Base-by-base conservation (phyloP, 2,797 vertebrate genomes). In the Labroides dimidiatus region DNA sequence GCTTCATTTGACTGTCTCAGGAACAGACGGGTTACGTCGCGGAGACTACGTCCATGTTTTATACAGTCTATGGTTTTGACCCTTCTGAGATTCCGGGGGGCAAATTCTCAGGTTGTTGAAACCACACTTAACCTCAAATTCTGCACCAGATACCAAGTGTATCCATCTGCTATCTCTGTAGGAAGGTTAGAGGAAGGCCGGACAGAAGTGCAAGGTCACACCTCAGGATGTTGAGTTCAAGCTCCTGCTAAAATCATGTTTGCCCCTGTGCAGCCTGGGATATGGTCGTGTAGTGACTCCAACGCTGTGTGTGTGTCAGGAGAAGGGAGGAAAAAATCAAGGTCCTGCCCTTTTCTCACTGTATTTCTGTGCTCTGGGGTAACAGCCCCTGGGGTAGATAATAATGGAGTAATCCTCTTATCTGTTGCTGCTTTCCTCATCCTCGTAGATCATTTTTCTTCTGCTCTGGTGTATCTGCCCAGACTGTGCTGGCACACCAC, bases 391-490 rank as follows among this genome's bases (percentile, higher is more conserved):
- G 78, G 85, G 91, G 89, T 73, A 85, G 88, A 92, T 92, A 90
- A 91, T 92, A 92, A 85, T 78, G 73, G 79, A 80, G 83, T 92
- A 93, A 93, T 92, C 93, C 92, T 91, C 89, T 93, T 93, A 94
- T 93, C 87, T 90, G 69, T 84, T 85, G 79, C 90, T 89, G 85
- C 87, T 84, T 80, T 74, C 82, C 59, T 84, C 77, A 64, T 72
- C 79, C 83, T 87, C 78, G 59, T 72, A 84, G 84, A 91, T 90
- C 78, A 66, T 82, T 88, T 89, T 85, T 84, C 78, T 70, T 68
- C 74, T 77, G 69, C 81, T 72, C 62, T 33, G 69, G 75, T 84
- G 67, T 87, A 84, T 89, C 84, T 59, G 80, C 86, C 74, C 68
- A 74, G 75, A 59, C 72, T 60, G 76, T 70, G 62, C 80, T 75